Base-by-base conservation (phyloP, 1,140 invertebrate genomes). In the Drosophila ficusphila region DNA sequence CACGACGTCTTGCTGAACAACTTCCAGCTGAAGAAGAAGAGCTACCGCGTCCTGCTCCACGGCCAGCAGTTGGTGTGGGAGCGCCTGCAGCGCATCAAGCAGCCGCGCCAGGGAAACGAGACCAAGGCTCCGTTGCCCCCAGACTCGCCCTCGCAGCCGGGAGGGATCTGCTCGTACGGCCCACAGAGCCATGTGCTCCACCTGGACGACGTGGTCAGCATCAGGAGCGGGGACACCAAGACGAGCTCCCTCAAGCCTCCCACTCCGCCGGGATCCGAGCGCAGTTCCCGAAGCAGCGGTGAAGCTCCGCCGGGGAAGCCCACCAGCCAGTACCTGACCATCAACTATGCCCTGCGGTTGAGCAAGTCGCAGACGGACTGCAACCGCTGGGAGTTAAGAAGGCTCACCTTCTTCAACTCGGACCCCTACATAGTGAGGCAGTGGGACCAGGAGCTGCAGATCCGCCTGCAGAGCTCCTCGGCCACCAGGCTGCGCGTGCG, bases 11-110 rank as follows among this genome's bases (percentile, higher is more conserved):
- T 95, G 29, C 90, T 95, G 12, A 94, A 92, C 67, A 94, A 93
- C 44, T 95, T 95, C 78, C 85, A 93, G 29, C 92, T 94, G 44
- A 93, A 93, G 61, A 94, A 94, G 69, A 95, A 94, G 90, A 92
- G 93, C 65, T 94, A 93, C 72, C 92, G 93, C 46, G 94, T 94
- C n/a, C 94, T 94, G 88, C 94, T 95, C 69, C 94, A 95, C 91
- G 92, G 92, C 25, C 92, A 93, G 54, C 93, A 92, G 25, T 90
- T 95, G 47, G 93, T 94, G 19, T 95, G 94, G 94, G 94, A 95
- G 69, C 89, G 79, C 7, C 70, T 85, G 70, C 67, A 67, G 38
- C 82, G 88, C 46, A 12, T 60, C n/a, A 93, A 93, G 34, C 64
- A 64, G 19, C 3, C 25, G 9, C 9, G 11, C 3, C 8, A 3